A percentile compares a stretch with the other conserved stretches of the same genome.
Conservation (phyloP, 2,797 vertebrate genomes). For the Protonibea diacanthus region DNA sequence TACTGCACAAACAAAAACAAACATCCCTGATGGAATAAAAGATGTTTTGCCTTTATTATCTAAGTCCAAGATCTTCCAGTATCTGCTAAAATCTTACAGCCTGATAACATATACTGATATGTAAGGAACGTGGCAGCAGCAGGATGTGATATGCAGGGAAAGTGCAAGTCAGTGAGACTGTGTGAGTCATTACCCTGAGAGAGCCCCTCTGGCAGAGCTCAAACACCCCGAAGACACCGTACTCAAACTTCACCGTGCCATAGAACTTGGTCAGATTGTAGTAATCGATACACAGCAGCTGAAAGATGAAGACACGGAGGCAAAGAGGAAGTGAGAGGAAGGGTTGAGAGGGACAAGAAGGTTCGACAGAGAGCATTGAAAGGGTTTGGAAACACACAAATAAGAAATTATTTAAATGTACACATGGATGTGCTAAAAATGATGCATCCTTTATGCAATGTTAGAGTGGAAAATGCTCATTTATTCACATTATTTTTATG, state of each 20-base stretch:
- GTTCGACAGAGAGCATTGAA: background rate
- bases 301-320: constrained; percentile 25
- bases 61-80: background rate
- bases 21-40: too few species aligned
- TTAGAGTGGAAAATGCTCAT: background rate
- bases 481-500: background rate
- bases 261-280: constrained; percentile 99
- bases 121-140: background rate
- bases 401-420: background rate
- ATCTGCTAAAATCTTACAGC: background rate
- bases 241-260: constrained; percentile 93
- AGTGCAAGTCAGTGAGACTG: background rate
- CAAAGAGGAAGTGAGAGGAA: background rate
- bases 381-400: background rate
- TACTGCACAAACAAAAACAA: too few species aligned
- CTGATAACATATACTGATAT: background rate
- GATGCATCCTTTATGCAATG: background rate
- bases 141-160: background rate
- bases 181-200: constrained; percentile 87
- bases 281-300: constrained; percentile 95
- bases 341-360: background rate
- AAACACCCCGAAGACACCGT: constrained; percentile 91
- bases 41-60: too few species aligned
- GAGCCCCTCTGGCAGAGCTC: constrained; percentile 97
- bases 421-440: background rate